A percentile compares a stretch with the other conserved stretches of the same genome.
Evolutionary conservation across 2,797 vertebrate species (phyloP).

Genomic region (Xiphorhynchus erythropygius): DNA sequence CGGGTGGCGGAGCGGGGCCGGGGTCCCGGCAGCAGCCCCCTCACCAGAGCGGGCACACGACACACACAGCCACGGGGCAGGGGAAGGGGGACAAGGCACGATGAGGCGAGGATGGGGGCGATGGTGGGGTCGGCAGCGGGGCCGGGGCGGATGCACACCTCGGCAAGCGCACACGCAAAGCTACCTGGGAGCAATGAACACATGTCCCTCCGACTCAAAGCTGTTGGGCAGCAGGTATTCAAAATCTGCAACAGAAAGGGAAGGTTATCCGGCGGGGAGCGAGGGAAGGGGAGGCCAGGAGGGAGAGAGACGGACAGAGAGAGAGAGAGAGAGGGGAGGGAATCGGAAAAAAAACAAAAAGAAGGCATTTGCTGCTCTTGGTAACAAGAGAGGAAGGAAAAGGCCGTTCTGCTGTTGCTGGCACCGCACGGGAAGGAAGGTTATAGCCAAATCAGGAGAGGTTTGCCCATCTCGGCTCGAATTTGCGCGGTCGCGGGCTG

Average conservation of each 20-base stretch:
- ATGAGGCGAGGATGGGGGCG: constrained; percentile 34
- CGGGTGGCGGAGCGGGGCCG: not conserved
- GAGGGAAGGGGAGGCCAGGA: constrained; percentile 72
- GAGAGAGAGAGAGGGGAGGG: not conserved
- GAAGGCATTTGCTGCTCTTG: constrained; percentile 53
- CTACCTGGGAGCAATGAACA: constrained; percentile 99
- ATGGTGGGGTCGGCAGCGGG: constrained; percentile 50
- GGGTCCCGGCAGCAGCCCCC: constrained; percentile 6
- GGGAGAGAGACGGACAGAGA: constrained; percentile 48
- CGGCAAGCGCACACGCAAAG: constrained; percentile 87
- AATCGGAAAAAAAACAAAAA: not conserved
- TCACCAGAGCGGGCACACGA: constrained; percentile 46
- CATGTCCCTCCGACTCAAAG: constrained; percentile 99
- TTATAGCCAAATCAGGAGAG: constrained; percentile 76
- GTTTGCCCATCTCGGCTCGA: constrained; percentile 45
- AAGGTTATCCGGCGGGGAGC: constrained; percentile 88
- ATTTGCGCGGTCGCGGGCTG: constrained; percentile 62
- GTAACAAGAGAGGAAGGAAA: constrained; percentile 70
- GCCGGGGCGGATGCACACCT: constrained; percentile 73
- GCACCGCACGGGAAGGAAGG: constrained; percentile 75
- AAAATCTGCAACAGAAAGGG: constrained; percentile 99
- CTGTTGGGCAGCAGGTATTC: constrained; percentile 99
- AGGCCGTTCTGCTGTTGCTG: constrained; percentile 71
- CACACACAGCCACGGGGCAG: constrained; percentile 63
- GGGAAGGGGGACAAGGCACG: constrained; percentile 41